Evolutionary conservation across 2,113 vertebrate species (phyloP), one percentile per base, ranked within the genome.

Genomic region (Grus americana): DNA sequence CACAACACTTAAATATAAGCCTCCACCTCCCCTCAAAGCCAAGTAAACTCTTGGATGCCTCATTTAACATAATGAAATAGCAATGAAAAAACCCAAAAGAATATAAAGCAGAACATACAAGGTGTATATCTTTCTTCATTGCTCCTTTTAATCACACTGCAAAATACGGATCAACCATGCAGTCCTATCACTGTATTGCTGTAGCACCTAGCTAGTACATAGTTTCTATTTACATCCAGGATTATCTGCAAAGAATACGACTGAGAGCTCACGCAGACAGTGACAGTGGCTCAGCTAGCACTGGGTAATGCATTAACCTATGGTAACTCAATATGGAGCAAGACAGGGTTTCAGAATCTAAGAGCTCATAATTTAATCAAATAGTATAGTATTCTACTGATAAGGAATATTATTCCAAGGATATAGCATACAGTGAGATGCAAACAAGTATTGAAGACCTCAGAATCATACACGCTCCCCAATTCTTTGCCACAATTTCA

Each of bases 1-100:
- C 17, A 54, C 22, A 66, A 55, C 10, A 74, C 20, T 57, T 74
- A 4, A 84, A 40, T 40, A n/a, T 34, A 79, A 87, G 7, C 30
- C 23, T 79, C 66, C 34, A 68, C 26, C 63, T 90, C 19, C 22
- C 19, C 63, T 78, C n/a, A 72, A 92, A 92, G 65, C 65, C 68
- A 87, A 63, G 57, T 32, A 89, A 85, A 88, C 26, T 87, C 76
- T 26, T 78, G 36, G 54, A 86, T 71, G 82, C 46, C 42, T 79
- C 63, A 90, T 24, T 91, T n/a, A 91, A 89, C 63, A n/a, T 50
- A 76, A 91, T 38, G 62, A 80, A 95, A 92, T 11, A 76, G 46
- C 46, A 83, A 80, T 65, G 63, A 85, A 81, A 75, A 75, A 15
- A 4, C 1, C 27, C 12, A 29, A 27, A 85, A 86, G n/a, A 75